Evolutionary conservation across 1,140 invertebrate genomes (phyloP).

Genomic region (roundworm (Caenorhabditis elegans)): WBcel235 BX284604.4:7041501-7042000

Average conservation of each 20-base stretch:
- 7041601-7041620: background rate
- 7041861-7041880: background rate
- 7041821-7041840: background rate
- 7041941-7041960: too few relatives aligned
- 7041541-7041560: too few relatives aligned
- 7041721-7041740: background rate
- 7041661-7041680: background rate
- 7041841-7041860: too few relatives aligned
- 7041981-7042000: too few relatives aligned
- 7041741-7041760: background rate
- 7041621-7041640: background rate
- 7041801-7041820: background rate
- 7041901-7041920: too few relatives aligned
- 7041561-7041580: too few relatives aligned
- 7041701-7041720: background rate
- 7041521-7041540: background rate
- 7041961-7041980: too few relatives aligned
- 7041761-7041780: background rate
- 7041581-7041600: background rate
- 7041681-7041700: background rate
- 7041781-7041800: background rate
- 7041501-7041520: background rate
- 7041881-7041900: too few relatives aligned
- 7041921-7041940: too few relatives aligned
- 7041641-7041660: background rate